phyloP scores from a whole-genome alignment of 2,888 invertebrate species.

The Melipona bicolor region DNA sequence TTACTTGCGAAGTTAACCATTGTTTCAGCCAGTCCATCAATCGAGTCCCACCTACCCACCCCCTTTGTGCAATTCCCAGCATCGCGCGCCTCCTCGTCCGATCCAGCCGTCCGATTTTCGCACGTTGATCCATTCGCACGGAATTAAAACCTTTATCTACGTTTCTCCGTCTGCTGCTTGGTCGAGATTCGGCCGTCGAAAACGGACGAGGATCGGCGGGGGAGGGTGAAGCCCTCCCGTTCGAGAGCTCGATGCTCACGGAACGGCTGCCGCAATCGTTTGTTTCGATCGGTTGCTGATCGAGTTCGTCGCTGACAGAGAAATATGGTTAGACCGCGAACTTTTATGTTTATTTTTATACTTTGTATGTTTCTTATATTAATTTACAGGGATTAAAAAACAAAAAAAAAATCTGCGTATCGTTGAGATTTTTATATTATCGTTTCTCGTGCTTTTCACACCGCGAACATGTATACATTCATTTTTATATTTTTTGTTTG shows the following conservation, averaged over 20 bases:
- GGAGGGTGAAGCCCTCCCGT: not conserved
- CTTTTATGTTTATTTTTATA: not conserved
- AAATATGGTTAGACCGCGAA: too few relatives aligned
- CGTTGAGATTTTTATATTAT: too few relatives aligned
- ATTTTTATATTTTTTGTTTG: too few relatives aligned
- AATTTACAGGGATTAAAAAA: too few relatives aligned
- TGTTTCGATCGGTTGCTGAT: slow-evolving; percentile 48
- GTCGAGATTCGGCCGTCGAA: slow-evolving; percentile 34
- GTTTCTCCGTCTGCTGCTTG: slow-evolving; percentile 63
- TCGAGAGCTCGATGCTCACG: slow-evolving; percentile 18
- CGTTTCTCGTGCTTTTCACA: too few relatives aligned
- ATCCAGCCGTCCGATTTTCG: slow-evolving; percentile 66
- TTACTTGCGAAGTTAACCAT: slow-evolving; percentile 73
- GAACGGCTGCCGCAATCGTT: slow-evolving; percentile 45
- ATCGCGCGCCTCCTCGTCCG: slow-evolving; percentile 14
- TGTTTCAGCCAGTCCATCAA: slow-evolving; percentile 72
- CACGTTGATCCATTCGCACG: slow-evolving; percentile 70
- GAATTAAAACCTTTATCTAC: slow-evolving; percentile 79
- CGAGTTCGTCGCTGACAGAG: slow-evolving; percentile 50
- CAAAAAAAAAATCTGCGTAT: too few relatives aligned
- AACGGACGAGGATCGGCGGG: slow-evolving; percentile 20
- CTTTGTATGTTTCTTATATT: not conserved
- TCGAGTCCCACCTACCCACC: slow-evolving; percentile 34
- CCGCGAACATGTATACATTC: too few relatives aligned
- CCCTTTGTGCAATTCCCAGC: not conserved